Evolutionary conservation across 2,113 vertebrate species (phyloP), one percentile per base, ranked within the genome.

Genomic region (Thalassarche chlororhynchos): DNA sequence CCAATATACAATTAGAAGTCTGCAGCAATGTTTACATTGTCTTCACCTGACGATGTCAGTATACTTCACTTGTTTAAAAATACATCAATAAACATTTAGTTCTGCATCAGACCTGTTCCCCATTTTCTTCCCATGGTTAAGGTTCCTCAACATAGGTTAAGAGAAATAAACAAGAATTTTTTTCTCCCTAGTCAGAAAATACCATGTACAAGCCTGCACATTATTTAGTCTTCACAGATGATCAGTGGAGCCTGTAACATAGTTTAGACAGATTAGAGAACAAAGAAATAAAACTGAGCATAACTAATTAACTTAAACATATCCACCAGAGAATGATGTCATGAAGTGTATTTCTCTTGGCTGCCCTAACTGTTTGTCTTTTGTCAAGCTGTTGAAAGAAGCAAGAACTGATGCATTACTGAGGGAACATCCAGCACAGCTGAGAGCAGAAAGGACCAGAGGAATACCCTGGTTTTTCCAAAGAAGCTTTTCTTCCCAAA

Each of bases 191-290:
- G 44, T 71, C 60, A 96, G 61, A 87, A 87, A 92, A 86, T 44
- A 86, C n/a, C 12, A 0, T 38, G 40, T 68, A 78, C 11, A 93
- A 97, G 84, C 25, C 87, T 78, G 80, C 52, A 95, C 57, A 93
- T 93, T 88, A 77, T 97, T 96, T 93, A 95, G 83, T 76, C 84
- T 94, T 91, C 95, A 90, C 78, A 94, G 90, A 84, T 57, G 72
- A 91, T 94, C 90, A 96, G 75, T 87, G 75, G 76, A 94, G 94
- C 78, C 87, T 96, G 87, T 77, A 96, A 93, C 70, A 71, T 52
- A 87, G 84, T 92, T 95, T 76, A 87, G 60, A 95, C 60, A 92
- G 61, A 89, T 90, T 68, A 88, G 47, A 93, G 74, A 96, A 95
- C 82, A 96, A 94, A 95, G 84, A 87, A 93, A 92, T 65, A 96